These are phyloP conservation scores for Enteromius paludinosus DNA, from an alignment of 2,797 vertebrate genomes.

Conservation along the genomic window DNA sequence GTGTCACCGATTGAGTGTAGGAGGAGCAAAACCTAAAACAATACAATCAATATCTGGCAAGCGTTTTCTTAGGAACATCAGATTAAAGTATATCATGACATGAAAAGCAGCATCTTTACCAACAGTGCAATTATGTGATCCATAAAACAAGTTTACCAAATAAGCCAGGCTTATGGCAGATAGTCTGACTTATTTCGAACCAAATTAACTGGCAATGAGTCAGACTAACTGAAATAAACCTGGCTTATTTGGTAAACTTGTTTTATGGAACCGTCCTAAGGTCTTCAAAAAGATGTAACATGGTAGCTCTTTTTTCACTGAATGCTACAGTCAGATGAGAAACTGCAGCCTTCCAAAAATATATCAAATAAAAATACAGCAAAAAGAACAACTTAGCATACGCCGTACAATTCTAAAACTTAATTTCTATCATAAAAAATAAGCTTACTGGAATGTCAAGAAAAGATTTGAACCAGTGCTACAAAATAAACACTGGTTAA, in stretches of 20 bases:
- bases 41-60: background rate
- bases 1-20: background rate
- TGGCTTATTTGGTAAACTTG: too few species aligned
- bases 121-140: conserved; percentile 16
- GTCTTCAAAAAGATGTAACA: conserved; percentile 5
- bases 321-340: conserved; percentile 5
- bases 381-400: background rate
- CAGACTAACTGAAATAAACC: too few species aligned
- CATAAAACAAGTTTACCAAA: too few species aligned
- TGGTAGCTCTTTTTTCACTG: background rate
- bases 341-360: background rate
- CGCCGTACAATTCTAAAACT: background rate
- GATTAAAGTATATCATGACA: background rate
- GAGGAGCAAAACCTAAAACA: background rate
- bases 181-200: too few species aligned
- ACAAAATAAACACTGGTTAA: background rate
- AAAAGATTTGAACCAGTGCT: background rate
- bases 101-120: background rate
- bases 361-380: background rate
- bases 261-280: too few species aligned
- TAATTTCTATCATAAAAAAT: conserved; percentile 7
- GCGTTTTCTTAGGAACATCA: background rate
- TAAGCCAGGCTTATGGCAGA: too few species aligned
- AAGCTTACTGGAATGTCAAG: conserved; percentile 54
- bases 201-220: too few species aligned